Conservation (phyloP, 2,797 vertebrate genomes). For the Acrocephalus scirpaceus region DNA sequence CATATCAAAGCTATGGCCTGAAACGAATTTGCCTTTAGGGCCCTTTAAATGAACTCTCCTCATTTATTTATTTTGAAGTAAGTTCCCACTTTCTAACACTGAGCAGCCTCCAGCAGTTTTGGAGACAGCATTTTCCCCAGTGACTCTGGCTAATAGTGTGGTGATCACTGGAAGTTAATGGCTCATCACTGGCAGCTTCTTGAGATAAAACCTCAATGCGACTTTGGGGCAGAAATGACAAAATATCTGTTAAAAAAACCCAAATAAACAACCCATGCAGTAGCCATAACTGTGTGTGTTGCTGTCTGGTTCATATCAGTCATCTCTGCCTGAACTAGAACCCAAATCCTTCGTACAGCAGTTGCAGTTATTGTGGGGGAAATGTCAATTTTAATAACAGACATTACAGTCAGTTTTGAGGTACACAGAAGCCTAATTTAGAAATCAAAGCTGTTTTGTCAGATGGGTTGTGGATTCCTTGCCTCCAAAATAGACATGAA, state of each 20-base stretch:
- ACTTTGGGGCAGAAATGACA: neutral
- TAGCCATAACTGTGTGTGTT: neutral
- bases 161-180: conserved; percentile 14
- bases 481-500: neutral
- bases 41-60: conserved; percentile 34
- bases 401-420: neutral
- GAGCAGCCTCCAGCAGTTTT: conserved; percentile 11
- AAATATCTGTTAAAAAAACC: neutral
- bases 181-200: conserved; percentile 4
- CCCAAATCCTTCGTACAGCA: neutral
- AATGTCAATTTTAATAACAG: neutral
- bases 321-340: neutral
- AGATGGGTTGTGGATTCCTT: neutral
- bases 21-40: conserved; percentile 39
- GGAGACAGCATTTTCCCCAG: neutral
- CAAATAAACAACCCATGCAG: neutral
- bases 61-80: conserved; percentile 47
- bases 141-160: neutral
- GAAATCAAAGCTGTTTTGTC: neutral
- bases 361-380: neutral
- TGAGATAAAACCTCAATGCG: neutral
- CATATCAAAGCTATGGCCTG: neutral
- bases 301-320: neutral
- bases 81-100: conserved; percentile 20
- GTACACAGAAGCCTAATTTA: neutral